Conservation (phyloP, 2,113 vertebrate species). For the Apodemus speciosus region DNA sequence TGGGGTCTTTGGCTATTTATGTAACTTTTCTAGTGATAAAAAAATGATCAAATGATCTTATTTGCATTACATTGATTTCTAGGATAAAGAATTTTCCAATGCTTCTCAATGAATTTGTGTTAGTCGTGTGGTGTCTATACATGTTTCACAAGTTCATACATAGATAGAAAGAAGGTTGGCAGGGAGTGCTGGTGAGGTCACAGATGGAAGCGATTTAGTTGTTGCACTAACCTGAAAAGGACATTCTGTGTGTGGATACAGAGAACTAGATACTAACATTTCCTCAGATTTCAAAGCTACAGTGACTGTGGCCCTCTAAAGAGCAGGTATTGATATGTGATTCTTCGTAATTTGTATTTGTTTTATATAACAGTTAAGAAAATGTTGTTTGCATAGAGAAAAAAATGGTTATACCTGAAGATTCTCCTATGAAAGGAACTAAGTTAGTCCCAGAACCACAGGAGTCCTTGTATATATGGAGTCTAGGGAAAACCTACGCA, state of each 20-base stretch:
- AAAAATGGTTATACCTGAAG: neutral
- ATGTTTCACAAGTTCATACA: neutral
- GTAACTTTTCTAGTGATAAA: constrained; percentile 21
- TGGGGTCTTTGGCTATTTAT: neutral
- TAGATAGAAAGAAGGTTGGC: neutral
- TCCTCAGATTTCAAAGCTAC: constrained; percentile 22
- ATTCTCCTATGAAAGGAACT: neutral
- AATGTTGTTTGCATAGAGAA: neutral
- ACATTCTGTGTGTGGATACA: neutral
- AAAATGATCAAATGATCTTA: neutral
- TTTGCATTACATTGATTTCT: neutral
- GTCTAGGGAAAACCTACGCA: neutral
- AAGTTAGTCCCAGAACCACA: neutral
- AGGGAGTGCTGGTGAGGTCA: neutral
- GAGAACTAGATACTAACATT: neutral
- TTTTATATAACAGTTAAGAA: neutral
- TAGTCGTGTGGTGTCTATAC: neutral
- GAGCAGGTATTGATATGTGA: neutral
- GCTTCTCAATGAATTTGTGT: neutral
- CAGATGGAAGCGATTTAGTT: neutral
- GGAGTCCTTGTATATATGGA: neutral
- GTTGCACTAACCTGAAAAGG: neutral
- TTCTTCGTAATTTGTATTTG: neutral
- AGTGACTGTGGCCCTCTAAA: neutral
- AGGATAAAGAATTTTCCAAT: constrained; percentile 2